These are phyloP conservation scores for Heliconius aoede DNA, from an alignment of 2,888 invertebrate genomes.

Conservation along the genomic window DNA sequence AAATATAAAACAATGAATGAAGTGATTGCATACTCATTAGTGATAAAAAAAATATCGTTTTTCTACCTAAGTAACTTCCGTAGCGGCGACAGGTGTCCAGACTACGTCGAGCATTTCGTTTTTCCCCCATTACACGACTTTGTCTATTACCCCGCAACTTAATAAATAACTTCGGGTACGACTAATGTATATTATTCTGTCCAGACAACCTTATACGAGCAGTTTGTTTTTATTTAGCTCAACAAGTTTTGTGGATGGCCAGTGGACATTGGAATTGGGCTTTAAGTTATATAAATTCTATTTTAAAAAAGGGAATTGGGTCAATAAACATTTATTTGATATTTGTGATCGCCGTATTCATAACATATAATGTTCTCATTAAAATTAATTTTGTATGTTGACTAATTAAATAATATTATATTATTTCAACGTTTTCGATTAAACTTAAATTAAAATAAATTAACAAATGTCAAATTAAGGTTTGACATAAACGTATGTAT, in stretches of 20 bases:
- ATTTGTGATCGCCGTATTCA: neutral
- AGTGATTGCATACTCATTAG: no score
- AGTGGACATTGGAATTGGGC: constrained; percentile 6
- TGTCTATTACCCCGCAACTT: constrained; percentile 44
- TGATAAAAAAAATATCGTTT: constrained; percentile 33
- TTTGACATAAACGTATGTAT: no score
- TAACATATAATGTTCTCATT: neutral
- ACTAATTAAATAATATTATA: no score
- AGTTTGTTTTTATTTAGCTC: constrained; percentile 46
- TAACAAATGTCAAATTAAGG: no score
- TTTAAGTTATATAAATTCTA: neutral
- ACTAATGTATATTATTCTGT: constrained; percentile 47
- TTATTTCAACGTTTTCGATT: no score
- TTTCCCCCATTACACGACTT: constrained; percentile 46
- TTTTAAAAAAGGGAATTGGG: neutral
- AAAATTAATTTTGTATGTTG: neutral
- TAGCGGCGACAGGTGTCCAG: constrained; percentile 47
- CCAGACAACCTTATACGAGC: constrained; percentile 41
- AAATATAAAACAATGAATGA: no score
- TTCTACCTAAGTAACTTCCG: constrained; percentile 41
- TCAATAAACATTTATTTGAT: neutral
- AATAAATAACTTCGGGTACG: constrained; percentile 44
- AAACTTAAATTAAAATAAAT: no score
- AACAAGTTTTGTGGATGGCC: constrained; percentile 36
- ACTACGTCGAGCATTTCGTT: constrained; percentile 46